Conservation (phyloP, 2,888 invertebrate species). For the Chrysina gloriosa region DNA sequence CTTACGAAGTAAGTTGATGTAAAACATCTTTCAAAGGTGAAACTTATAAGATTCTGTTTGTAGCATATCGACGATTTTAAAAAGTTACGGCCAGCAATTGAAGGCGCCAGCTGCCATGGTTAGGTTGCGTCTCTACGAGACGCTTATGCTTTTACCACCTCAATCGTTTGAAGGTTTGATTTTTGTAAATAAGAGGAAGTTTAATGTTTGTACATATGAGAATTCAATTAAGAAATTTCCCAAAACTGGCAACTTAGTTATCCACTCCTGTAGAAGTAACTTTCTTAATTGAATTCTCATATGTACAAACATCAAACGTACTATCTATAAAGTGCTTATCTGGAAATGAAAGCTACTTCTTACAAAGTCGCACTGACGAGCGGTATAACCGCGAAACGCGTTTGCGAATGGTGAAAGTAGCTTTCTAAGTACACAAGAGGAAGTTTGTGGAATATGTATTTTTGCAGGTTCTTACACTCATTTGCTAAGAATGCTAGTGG, state of each 20-base stretch:
- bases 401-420: too few species aligned
- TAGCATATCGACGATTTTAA: constrained; percentile 86
- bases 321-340: too few species aligned
- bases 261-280: too few species aligned
- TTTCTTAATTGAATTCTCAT: too few species aligned
- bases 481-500: constrained; percentile 89
- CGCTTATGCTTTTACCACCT: constrained; percentile 81
- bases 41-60: constrained; percentile 50
- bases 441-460: neutral
- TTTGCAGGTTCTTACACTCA: constrained; percentile 84
- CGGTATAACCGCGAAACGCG: too few species aligned
- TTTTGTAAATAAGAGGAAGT: constrained; percentile 13
- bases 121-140: constrained; percentile 91
- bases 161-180: constrained; percentile 80
- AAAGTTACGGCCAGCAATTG: constrained; percentile 89
- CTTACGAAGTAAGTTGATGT: constrained; percentile 82
- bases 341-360: too few species aligned
- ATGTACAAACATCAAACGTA: too few species aligned
- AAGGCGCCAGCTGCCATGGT: constrained; percentile 96
- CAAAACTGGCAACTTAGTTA: too few species aligned
- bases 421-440: too few species aligned
- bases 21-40: neutral
- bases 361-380: too few species aligned
- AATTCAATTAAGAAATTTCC: too few species aligned
- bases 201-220: too few species aligned